These are phyloP conservation scores for Drosophila littoralis DNA, from an alignment of 1,140 invertebrate species.

Conservation along the genomic window DNA sequence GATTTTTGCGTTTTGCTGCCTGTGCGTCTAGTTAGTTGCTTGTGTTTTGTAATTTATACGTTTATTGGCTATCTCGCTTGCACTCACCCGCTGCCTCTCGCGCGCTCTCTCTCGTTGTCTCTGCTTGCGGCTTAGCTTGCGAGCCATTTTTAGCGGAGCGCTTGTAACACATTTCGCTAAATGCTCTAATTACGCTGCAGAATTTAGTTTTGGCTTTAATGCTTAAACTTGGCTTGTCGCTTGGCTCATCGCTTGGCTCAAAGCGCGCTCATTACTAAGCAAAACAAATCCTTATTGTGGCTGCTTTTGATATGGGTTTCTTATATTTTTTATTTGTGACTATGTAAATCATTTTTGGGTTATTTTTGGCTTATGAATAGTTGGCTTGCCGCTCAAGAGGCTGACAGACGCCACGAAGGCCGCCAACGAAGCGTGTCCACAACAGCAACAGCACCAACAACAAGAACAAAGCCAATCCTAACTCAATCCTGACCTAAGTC, in stretches of 20 bases:
- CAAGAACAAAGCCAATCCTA: constrained; percentile 10
- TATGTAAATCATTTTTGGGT: neutral
- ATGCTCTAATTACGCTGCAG: constrained; percentile 73
- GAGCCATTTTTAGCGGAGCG: constrained; percentile 37
- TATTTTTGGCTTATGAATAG: neutral
- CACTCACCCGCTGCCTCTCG: constrained; percentile 19
- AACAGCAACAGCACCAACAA: constrained; percentile 11
- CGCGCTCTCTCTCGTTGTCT: constrained; percentile 3
- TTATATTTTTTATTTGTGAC: neutral
- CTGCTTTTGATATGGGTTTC: constrained; percentile 3
- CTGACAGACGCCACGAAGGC: constrained; percentile 52
- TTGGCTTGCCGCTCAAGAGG: constrained; percentile 20
- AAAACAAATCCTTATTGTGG: constrained; percentile 34
- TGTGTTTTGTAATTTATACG: constrained; percentile 45
- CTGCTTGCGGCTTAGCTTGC: constrained; percentile 17
- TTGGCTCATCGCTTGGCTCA: too few species aligned
- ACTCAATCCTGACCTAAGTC: constrained; percentile 77
- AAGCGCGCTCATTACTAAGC: neutral
- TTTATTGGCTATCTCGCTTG: constrained; percentile 48
- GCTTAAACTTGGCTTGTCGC: constrained; percentile 15
- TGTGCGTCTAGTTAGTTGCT: constrained; percentile 25
- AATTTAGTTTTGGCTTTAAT: constrained; percentile 41
- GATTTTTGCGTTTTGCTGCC: constrained; percentile 48
- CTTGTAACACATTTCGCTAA: constrained; percentile 54
- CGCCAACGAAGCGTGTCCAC: constrained; percentile 32